Evolutionary conservation across 37 sponge, comb jelly and placozoan species (phyloP).

Genomic region (Amphimedon queenslandica): DNA sequence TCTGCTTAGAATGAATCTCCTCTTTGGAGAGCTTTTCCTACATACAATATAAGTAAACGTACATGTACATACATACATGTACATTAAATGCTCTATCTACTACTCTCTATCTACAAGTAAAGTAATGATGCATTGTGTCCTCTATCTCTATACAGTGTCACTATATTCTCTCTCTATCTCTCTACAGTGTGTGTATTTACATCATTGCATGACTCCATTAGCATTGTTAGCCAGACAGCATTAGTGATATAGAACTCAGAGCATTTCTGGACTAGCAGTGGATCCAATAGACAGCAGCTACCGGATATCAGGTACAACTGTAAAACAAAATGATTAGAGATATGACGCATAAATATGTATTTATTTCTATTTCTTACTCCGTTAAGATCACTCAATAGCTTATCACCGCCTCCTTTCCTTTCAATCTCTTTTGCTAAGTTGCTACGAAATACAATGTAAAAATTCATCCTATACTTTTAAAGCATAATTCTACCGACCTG

Average conservation of each 20-base stretch:
- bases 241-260: constrained; percentile 77
- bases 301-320: constrained; percentile 42
- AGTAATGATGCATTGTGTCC: no score
- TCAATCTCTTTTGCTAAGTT: background rate
- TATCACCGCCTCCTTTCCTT: constrained; percentile 13
- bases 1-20: background rate
- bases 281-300: constrained; percentile 59
- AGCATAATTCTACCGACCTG: background rate
- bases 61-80: background rate
- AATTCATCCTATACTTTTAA: background rate
- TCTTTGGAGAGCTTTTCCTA: background rate
- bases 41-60: background rate
- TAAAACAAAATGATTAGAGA: background rate
- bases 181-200: no score
- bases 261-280: constrained; percentile 53
- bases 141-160: no score
- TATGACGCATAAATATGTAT: background rate
- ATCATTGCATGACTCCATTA: constrained; percentile 42
- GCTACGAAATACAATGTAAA: background rate
- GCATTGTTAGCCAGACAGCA: constrained; percentile 64
- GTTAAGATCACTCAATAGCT: background rate
- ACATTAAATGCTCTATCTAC: no score
- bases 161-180: no score
- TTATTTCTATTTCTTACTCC: background rate
- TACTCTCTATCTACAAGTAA: no score